Evolutionary conservation across 2,888 invertebrate species (phyloP).

Genomic region (Nemapogon koenigi): DNA sequence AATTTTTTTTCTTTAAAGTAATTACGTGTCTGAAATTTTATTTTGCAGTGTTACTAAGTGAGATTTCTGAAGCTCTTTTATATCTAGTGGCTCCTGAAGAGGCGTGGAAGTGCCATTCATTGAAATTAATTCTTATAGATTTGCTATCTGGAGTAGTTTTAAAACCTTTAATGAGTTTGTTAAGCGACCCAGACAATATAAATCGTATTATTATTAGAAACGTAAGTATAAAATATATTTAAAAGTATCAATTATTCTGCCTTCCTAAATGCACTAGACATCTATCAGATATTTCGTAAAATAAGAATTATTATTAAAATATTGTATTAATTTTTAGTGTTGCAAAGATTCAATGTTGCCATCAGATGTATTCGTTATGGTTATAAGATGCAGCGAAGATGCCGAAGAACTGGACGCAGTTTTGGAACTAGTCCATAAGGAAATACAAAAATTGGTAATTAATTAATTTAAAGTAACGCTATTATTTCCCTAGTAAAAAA

Average conservation of each 20-base stretch:
- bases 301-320: neutral
- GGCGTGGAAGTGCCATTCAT: constrained; percentile 83
- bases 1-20: no score
- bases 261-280: neutral
- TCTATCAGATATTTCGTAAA: neutral
- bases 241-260: neutral
- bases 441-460: constrained; percentile 76
- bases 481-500: no score
- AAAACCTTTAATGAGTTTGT: constrained; percentile 71
- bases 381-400: constrained; percentile 79
- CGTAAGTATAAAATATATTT: constrained; percentile 60
- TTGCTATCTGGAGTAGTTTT: constrained; percentile 77
- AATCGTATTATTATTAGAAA: constrained; percentile 89
- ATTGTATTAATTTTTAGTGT: constrained; percentile 66
- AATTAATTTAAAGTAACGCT: constrained; percentile 8
- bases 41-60: constrained; percentile 76
- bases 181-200: constrained; percentile 90
- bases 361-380: constrained; percentile 85
- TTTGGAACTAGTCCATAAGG: constrained; percentile 78
- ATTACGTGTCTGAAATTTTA: neutral
- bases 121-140: constrained; percentile 77
- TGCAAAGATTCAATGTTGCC: constrained; percentile 76
- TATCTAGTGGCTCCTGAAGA: constrained; percentile 84
- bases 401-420: constrained; percentile 85
- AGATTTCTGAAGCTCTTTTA: constrained; percentile 81